Percentiles rank a stretch among this genome's conserved stretches.
phyloP scores from a whole-genome alignment of 2,113 vertebrate species.

The Micronycteris hirsuta region DNA sequence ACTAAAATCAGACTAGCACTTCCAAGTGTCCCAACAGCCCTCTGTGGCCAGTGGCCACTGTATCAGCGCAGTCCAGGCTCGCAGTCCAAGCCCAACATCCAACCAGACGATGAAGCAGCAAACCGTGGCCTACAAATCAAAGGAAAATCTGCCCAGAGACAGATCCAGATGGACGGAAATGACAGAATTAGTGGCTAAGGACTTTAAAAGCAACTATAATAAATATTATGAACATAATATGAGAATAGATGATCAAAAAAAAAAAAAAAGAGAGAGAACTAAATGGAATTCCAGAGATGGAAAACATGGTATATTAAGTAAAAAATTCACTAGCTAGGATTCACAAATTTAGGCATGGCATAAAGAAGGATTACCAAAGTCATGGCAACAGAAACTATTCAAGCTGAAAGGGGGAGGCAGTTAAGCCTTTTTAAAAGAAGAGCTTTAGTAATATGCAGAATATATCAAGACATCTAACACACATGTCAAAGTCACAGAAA shows the following conservation, averaged over 20 bases:
- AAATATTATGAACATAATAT: fast-evolving
- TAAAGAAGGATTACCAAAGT: background rate
- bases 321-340: too few relatives aligned
- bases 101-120: background rate
- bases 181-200: fast-evolving
- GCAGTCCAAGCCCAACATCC: fast-evolving
- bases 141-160: too few relatives aligned
- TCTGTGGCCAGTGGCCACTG: background rate
- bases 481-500: fast-evolving
- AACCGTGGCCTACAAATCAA: fast-evolving
- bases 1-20: background rate
- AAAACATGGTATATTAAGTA: background rate
- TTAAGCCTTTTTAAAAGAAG: too few relatives aligned
- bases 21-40: background rate
- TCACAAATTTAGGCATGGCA: background rate
- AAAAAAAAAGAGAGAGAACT: background rate
- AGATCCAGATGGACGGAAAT: fast-evolving
- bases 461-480: fast-evolving
- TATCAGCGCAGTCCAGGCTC: too few relatives aligned
- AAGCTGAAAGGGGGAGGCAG: too few relatives aligned
- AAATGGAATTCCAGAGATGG: background rate
- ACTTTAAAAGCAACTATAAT: background rate
- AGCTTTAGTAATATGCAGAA: fast-evolving
- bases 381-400: background rate
- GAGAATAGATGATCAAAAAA: background rate